Evolutionary conservation across 2,797 vertebrate species (phyloP), one percentile per base, ranked within the genome.

Genomic region (Schizopygopsis pylzovi): DNA sequence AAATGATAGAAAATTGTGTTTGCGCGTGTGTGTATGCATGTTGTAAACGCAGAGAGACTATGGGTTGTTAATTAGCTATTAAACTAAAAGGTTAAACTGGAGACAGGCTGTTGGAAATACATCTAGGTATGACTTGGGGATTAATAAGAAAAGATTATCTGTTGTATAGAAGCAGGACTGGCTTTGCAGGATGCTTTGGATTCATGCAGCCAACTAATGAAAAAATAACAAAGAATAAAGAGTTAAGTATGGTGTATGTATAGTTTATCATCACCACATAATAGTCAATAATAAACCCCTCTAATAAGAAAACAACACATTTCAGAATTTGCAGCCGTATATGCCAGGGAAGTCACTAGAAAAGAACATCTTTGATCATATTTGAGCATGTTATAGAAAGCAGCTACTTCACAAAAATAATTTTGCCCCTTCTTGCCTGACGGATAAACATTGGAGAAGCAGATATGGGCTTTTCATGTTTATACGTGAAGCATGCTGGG

Each of bases 1-100:
- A 13, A 87, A 72, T 84, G 65, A 83, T 65, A 65, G 76, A 77
- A 82, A 85, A 56, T 54, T 54, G 54, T 82, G 63, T 87, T 61
- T 78, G 41, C 5, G 1, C 3, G 8, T 61, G 41, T 54, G 79
- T 11, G 7, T 28, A 28, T 13, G 25, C 65, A 37, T 43, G 65
- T 83, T 79, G 25, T 52, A 77, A 83, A 79, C 2, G 43, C 33
- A 43, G 10, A 10, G 33, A 67, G 28, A 52, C 68, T 49, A 73
- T 25, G 28, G 56, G 37, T 67, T 81, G 68, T 75, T 67, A 67
- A 80, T 85, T 65, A 75, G 52, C 52, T 56, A 59, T 28, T 61
- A 81, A 25, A 71, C 41, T 81, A 41, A 81, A 85, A 85, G 84
- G 84, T 85, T 81, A 81, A 65, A 37, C 15, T 65, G 56, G 25